phyloP scores from a whole-genome alignment of 2,113 vertebrate genomes.

The Elanoides forficatus region DNA sequence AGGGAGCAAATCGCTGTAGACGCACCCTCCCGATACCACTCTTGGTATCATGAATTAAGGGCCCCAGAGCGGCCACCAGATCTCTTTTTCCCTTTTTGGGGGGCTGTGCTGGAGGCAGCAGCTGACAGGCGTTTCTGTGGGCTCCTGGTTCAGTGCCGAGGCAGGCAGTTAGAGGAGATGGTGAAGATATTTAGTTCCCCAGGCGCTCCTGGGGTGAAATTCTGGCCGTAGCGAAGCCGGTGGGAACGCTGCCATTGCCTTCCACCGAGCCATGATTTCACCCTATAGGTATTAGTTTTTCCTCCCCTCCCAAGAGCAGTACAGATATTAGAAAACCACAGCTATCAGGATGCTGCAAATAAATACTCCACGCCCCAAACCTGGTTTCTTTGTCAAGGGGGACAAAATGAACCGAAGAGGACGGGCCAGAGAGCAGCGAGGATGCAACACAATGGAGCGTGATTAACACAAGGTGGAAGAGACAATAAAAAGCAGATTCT shows the following conservation, averaged over 20 bases:
- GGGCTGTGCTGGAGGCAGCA: background rate
- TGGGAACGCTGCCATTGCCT: background rate
- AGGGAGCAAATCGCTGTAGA: background rate
- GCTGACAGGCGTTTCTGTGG: background rate
- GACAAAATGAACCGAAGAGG: background rate
- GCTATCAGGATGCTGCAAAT: background rate
- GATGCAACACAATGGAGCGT: background rate
- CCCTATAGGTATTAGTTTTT: background rate
- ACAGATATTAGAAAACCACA: background rate
- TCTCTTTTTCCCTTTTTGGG: background rate
- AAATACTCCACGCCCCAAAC: background rate
- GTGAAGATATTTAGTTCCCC: background rate
- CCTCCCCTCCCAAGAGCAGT: background rate
- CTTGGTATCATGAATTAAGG: background rate
- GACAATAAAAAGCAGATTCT: background rate
- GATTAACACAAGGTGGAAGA: background rate
- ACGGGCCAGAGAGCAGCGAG: background rate
- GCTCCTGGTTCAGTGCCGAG: accelerated
- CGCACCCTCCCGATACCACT: accelerated
- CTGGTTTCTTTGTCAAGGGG: background rate
- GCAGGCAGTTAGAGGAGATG: background rate
- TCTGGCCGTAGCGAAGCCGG: accelerated
- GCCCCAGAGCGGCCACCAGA: accelerated
- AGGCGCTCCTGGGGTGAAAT: background rate
- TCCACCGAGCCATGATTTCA: background rate